Base-by-base conservation (phyloP, 1,140 invertebrate genomes). In the Drosophila arizonae region DNA sequence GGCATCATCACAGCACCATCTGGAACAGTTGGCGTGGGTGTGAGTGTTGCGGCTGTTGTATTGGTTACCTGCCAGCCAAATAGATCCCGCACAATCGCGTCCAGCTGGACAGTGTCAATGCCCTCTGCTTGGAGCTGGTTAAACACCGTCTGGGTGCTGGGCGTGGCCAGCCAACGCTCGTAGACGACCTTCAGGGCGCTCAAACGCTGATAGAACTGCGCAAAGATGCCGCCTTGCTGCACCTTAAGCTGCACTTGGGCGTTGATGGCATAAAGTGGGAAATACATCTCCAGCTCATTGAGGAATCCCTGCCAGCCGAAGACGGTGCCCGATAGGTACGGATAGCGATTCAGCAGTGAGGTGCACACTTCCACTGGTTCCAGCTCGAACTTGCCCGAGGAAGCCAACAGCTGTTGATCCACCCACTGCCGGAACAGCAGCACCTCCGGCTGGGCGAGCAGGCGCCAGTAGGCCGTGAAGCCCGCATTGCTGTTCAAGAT, bases 301-400 rank as follows among this genome's bases (percentile, higher is more conserved):
- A 91, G 58, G 51, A 91, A 91, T 71, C 90, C 90, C 21, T 79
- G 84, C 77, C 72, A 90, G 6, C 90, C 90, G 1, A 64, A 78
- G 0, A 91, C 90, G 10, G 78, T 85, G 24, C 76, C 76, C 1
- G 89, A 76, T 80, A 86, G 78, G 36, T 88, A 91, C 5, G 86
- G 82, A 54, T 74, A 82, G 10, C 71, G 78, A 57, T 91, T 91
- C 5, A 82, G 11, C 15, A 91, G 61, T 1, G 50, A 80, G 1
- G 82, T 50, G 26, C 68, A 73, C 15, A 90, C 58, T 28, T 79
- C 77, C 28, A 77, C 72, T 39, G 90, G 77, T 50, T 91, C 87
- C 30, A 79, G 6, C 15, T 91, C 73, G 0, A 86, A 57, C 36
- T 70, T 72, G 5, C 78, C 89, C 8, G 62, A 75, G 0, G 86